Evolutionary conservation across 1,140 invertebrate species (phyloP).

Genomic region (Pemphigus obesinymphae): DNA sequence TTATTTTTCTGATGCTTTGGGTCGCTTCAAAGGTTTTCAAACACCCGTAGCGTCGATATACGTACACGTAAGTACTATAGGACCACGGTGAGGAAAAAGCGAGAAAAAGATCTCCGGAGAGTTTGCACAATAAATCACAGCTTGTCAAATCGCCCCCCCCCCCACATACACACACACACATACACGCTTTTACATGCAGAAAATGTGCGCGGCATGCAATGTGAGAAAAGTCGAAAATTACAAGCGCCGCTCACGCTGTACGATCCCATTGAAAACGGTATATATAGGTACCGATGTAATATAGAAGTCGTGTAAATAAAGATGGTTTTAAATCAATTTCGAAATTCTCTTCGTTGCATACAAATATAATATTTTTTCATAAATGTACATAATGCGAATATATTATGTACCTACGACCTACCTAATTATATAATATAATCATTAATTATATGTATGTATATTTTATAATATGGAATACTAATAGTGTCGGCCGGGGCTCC

Average conservation of each 20-base stretch:
- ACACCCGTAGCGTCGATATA: background rate
- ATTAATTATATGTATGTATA: too few species aligned
- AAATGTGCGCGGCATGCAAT: background rate
- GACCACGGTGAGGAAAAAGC: background rate
- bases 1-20: background rate
- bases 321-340: too few species aligned
- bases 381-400: too few species aligned
- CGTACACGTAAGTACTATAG: background rate
- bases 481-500: too few species aligned
- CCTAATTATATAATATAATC: too few species aligned
- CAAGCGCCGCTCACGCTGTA: background rate
- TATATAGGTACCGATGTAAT: too few species aligned
- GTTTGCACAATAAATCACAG: constrained; percentile 15
- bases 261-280: background rate
- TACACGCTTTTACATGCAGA: background rate
- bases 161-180: background rate
- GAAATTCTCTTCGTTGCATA: too few species aligned
- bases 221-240: background rate
- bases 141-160: background rate
- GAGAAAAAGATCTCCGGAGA: background rate
- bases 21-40: background rate
- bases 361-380: too few species aligned
- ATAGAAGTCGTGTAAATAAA: too few species aligned
- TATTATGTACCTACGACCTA: too few species aligned
- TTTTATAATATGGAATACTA: too few species aligned